These are phyloP conservation scores for Montipora capitata DNA, from an alignment of 92 coral and sea anemone species.

Conservation along the genomic window DNA sequence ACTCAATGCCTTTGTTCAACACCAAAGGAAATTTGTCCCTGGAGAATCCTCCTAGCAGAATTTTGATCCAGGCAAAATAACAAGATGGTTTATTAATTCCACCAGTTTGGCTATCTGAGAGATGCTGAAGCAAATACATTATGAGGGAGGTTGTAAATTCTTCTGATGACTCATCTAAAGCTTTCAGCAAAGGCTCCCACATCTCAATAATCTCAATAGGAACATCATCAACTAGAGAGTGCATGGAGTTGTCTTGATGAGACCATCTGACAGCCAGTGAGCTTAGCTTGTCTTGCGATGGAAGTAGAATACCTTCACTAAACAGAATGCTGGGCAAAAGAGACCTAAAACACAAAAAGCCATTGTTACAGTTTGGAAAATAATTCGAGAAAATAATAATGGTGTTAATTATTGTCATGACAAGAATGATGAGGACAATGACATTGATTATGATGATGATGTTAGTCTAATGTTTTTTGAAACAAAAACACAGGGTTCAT, in stretches of 20 bases:
- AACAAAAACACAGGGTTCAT: too few relatives aligned
- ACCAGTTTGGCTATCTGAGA: not conserved
- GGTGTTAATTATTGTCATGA: not conserved
- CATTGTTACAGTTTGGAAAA: not conserved
- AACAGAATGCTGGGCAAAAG: slow-evolving; percentile 27
- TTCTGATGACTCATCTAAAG: slow-evolving; percentile 75
- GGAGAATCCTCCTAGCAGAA: slow-evolving; percentile 16
- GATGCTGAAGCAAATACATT: slow-evolving; percentile 48
- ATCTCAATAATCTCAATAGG: slow-evolving; percentile 59
- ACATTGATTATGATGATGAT: too few relatives aligned
- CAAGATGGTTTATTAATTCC: not conserved
- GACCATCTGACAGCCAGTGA: slow-evolving; percentile 33
- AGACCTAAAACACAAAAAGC: not conserved
- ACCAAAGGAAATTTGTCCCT: slow-evolving; percentile 21
- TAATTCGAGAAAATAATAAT: too few relatives aligned
- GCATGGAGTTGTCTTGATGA: not conserved
- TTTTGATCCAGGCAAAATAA: slow-evolving; percentile 44
- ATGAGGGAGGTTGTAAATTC: slow-evolving; percentile 78
- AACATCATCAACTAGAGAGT: slow-evolving; percentile 15
- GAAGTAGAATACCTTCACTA: slow-evolving; percentile 55
- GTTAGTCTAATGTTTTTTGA: too few relatives aligned
- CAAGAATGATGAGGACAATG: too few relatives aligned
- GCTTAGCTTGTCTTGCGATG: slow-evolving; percentile 47
- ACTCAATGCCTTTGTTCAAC: slow-evolving; percentile 56
- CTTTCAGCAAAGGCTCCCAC: slow-evolving; percentile 86